These are phyloP conservation scores for Kryptolebias marmoratus DNA, from an alignment of 2,113 vertebrate genomes.

Conservation along the genomic window DNA sequence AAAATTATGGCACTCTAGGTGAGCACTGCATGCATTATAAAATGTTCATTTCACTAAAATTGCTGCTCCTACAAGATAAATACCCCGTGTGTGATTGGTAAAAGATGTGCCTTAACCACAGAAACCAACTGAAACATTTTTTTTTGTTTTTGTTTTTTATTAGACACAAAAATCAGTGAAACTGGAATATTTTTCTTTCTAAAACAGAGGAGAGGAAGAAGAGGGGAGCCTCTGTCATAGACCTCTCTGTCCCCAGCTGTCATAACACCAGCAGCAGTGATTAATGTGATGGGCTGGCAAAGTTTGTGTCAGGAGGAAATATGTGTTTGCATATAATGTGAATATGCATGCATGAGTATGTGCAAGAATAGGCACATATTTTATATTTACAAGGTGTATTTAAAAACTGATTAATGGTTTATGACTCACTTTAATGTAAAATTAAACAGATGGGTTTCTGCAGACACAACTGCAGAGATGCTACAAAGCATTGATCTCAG, in stretches of 20 bases:
- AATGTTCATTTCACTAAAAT: constrained; percentile 9
- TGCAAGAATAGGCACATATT: neutral
- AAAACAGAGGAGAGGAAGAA: constrained; percentile 14
- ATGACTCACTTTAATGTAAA: neutral
- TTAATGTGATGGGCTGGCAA: constrained; percentile 57
- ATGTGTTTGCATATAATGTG: constrained; percentile 11
- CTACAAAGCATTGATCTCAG: neutral
- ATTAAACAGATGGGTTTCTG: constrained; percentile 8
- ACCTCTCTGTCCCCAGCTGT: constrained; percentile 57
- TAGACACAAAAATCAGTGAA: constrained; percentile 10
- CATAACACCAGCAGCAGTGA: constrained; percentile 56
- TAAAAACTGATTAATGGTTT: constrained; percentile 3
- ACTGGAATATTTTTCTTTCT: constrained; percentile 49
- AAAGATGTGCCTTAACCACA: neutral
- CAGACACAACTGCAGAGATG: neutral
- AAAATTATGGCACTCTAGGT: neutral
- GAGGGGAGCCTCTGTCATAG: constrained; percentile 55
- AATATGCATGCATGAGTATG: neutral
- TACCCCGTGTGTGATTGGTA: neutral
- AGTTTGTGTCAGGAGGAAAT: constrained; percentile 14
- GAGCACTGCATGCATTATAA: constrained; percentile 1
- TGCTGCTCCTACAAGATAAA: neutral
- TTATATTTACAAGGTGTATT: constrained; percentile 6
- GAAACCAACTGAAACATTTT: neutral
- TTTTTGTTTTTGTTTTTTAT: constrained; percentile 1